Evolutionary conservation across 2,888 invertebrate genomes (phyloP), one percentile per base, ranked within the genome.

Genomic region (Cyclophora punctaria): DNA sequence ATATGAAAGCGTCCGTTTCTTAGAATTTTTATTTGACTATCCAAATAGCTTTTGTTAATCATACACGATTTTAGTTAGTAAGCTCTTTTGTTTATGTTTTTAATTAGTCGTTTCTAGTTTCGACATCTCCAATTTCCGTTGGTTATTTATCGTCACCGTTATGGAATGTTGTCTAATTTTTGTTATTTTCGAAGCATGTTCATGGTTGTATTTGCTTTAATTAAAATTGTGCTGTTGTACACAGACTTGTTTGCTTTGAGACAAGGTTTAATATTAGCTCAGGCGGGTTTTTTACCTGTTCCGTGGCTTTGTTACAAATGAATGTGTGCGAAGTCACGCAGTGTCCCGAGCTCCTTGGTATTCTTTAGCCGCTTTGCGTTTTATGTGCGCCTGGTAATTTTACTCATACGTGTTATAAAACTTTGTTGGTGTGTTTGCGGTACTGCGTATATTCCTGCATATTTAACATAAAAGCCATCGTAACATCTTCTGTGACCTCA

Each of bases 271-370:
- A 78, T 78, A 77, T 80, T 73, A 75, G 71, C 73, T 58, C 51
- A 63, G 66, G 66, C 62, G 73, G 75, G 72, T 73, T 76, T 76
- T 77, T 77, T 82, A 83, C 83, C 81, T 83, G 81, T 77, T 71
- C 68, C 59, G 63, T 66, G 60, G 76, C 77, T 74, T 80, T 80
- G 78, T 79, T 74, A 70, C 62, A 60, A 59, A 67, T 69, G 69
- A 73, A 75, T 74, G 79, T 80, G 77, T 78, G 79, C 79, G 69
- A 64, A 79, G 79, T 81, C 80, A 82, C 81, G 79, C 78, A 70
- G 77, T 68, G 68, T 69, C 66, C 62, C 66, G 55, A 56, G 61
- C 72, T 80, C 69, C 74, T 77, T 75, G 73, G 71, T 71, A 76
- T 78, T 73, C 71, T 62, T 67, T 58, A 60, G 63, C 57, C 59